Evolutionary conservation across 2,797 vertebrate species (phyloP).

Genomic region (Benthosema pterotum): DNA sequence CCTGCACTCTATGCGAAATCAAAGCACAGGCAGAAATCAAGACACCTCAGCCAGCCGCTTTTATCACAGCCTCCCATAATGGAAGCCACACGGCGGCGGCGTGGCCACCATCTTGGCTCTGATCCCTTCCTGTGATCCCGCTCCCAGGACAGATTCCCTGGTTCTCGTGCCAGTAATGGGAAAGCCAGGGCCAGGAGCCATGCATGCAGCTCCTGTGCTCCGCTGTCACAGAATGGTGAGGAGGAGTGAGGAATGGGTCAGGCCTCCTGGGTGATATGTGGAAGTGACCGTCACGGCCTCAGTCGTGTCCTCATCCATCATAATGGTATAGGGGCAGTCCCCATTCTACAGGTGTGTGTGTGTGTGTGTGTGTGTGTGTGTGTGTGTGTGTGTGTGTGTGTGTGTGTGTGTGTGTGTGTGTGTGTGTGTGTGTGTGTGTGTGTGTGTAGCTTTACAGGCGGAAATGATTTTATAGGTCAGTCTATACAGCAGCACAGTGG

Average conservation of each 20-base stretch:
- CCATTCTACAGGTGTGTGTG: slow-evolving; percentile 52
- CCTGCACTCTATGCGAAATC: neutral
- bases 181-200: slow-evolving; percentile 45
- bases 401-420: slow-evolving; percentile 1
- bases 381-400: neutral
- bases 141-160: slow-evolving; percentile 47
- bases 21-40: slow-evolving; percentile 9
- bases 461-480: neutral
- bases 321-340: slow-evolving; percentile 54
- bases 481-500: too few relatives aligned
- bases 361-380: slow-evolving; percentile 13
- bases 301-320: slow-evolving; percentile 57
- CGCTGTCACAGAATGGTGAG: slow-evolving; percentile 63
- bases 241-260: slow-evolving; percentile 61
- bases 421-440: neutral
- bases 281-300: slow-evolving; percentile 64
- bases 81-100: slow-evolving; percentile 11
- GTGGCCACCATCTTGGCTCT: slow-evolving; percentile 25
- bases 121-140: slow-evolving; percentile 38
- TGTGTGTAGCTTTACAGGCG: neutral
- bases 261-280: slow-evolving; percentile 56
- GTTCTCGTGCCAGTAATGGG: slow-evolving; percentile 50
- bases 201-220: slow-evolving; percentile 1
- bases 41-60: slow-evolving; percentile 8
- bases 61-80: slow-evolving; percentile 12